phyloP scores from a whole-genome alignment of 1,140 invertebrate species.

The Nilaparvata lugens region DNA sequence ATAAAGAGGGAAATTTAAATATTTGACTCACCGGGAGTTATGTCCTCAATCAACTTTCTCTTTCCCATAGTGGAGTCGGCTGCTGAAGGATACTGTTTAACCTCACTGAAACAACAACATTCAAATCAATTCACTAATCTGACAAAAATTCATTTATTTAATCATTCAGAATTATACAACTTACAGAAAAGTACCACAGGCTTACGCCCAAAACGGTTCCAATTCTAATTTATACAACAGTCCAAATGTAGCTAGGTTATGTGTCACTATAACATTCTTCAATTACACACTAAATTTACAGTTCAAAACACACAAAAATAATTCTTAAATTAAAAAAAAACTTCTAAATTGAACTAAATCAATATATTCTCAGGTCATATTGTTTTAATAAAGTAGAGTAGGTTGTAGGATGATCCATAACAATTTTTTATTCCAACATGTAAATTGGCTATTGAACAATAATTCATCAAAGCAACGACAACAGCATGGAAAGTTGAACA shows the following conservation, averaged over 20 bases:
- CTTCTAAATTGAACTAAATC: too few relatives aligned
- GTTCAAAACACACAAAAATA: too few relatives aligned
- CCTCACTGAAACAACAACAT: constrained; percentile 43
- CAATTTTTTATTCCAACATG: constrained; percentile 24
- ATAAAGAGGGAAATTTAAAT: background rate
- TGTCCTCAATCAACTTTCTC: constrained; percentile 35
- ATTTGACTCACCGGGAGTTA: constrained; percentile 1
- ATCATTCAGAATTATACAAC: too few relatives aligned
- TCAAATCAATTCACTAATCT: constrained; percentile 1
- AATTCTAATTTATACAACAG: too few relatives aligned
- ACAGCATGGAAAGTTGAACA: background rate
- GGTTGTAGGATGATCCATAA: constrained; percentile 22
- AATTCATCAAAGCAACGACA: background rate
- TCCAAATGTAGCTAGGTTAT: too few relatives aligned
- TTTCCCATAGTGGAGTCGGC: constrained; percentile 47
- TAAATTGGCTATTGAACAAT: constrained; percentile 24
- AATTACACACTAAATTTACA: too few relatives aligned
- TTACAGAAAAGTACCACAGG: too few relatives aligned
- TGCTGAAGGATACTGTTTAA: constrained; percentile 49
- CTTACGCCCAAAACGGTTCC: too few relatives aligned
- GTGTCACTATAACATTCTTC: too few relatives aligned
- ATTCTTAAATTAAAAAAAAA: too few relatives aligned
- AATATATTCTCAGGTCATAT: constrained; percentile 2
- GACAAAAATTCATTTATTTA: constrained; percentile 8
- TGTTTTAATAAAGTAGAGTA: constrained; percentile 30